Percentiles rank a stretch among this genome's conserved stretches.
These are phyloP conservation scores for Gryon sp. DNA, from an alignment of 1,140 invertebrate species.

Conservation along the genomic window DNA sequence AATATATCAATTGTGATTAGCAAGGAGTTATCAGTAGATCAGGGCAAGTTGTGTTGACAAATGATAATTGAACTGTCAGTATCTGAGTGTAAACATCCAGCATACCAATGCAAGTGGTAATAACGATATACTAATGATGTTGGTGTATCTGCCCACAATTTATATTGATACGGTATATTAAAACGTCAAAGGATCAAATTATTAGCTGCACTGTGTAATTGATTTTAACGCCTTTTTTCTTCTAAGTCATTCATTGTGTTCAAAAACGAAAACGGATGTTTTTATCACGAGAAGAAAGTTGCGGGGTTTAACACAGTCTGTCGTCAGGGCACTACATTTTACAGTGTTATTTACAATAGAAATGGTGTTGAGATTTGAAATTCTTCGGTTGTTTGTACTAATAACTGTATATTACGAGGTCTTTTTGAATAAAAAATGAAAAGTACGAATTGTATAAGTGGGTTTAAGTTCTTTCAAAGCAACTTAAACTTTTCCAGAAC, in stretches of 20 bases:
- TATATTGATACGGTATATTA: constrained; percentile 32
- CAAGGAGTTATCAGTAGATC: constrained; percentile 36
- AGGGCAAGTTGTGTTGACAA: constrained; percentile 28
- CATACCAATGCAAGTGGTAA: constrained; percentile 39
- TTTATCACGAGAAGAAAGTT: constrained; percentile 21
- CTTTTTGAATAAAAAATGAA: constrained; percentile 3
- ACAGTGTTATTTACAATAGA: constrained; percentile 18
- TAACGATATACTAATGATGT: constrained; percentile 55
- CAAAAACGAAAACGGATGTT: neutral
- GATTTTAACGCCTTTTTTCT: neutral
- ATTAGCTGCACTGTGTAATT: constrained; percentile 15
- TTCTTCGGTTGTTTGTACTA: neutral
- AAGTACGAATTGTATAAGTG: neutral
- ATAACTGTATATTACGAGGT: constrained; percentile 17
- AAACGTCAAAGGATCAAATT: constrained; percentile 35
- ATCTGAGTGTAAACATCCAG: constrained; percentile 36
- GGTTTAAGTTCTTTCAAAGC: neutral
- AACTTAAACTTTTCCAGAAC: too few species aligned
- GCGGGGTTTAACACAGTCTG: neutral
- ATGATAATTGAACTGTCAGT: constrained; percentile 57
- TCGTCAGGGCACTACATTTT: neutral
- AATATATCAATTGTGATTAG: constrained; percentile 52
- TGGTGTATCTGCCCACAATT: constrained; percentile 16
- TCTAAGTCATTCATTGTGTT: neutral
- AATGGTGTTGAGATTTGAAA: constrained; percentile 11